Conservation (phyloP, 2,888 invertebrate species). For the Ganaspis brasiliensis region DNA sequence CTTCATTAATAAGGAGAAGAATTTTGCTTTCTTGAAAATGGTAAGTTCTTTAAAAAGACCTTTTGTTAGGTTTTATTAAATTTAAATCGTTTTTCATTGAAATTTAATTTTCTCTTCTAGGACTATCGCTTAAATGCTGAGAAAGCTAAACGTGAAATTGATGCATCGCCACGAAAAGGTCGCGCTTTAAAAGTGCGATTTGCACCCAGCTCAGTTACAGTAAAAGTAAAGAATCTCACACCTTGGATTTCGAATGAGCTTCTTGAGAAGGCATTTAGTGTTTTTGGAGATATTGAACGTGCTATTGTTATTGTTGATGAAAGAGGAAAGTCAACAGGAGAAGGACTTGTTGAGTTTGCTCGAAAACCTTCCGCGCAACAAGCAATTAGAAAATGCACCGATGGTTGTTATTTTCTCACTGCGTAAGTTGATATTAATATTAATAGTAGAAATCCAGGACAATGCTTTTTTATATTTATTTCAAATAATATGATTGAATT, state of each 20-base stretch:
- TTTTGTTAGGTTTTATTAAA: too few relatives aligned
- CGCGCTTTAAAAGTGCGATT: conserved; percentile 95
- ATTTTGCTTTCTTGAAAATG: conserved; percentile 97
- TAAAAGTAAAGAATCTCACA: conserved; percentile 96
- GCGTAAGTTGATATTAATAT: too few relatives aligned
- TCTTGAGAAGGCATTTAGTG: conserved; percentile 92
- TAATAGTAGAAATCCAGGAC: too few relatives aligned
- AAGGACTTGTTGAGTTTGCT: conserved; percentile 97
- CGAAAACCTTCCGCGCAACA: conserved; percentile 95
- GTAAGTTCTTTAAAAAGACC: conserved; percentile 85
- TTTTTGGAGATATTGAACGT: conserved; percentile 96
- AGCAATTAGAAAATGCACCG: conserved; percentile 94
- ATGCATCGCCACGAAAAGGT: conserved; percentile 92
- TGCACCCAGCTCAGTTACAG: conserved; percentile 96
- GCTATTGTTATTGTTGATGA: conserved; percentile 98
- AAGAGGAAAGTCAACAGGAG: conserved; percentile 96
- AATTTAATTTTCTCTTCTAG: conserved; percentile 81
- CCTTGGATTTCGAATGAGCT: conserved; percentile 97
- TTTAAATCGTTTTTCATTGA: neutral
- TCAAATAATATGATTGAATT: conserved; percentile 16
- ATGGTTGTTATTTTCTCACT: conserved; percentile 96
- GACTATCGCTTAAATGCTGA: conserved; percentile 96
- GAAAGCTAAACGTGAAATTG: conserved; percentile 95
- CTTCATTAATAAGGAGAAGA: conserved; percentile 96
- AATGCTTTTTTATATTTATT: too few relatives aligned